Percentiles rank a stretch among this genome's conserved stretches.
phyloP scores from a whole-genome alignment of 2,888 invertebrate species.

The Adineta ricciae region DNA sequence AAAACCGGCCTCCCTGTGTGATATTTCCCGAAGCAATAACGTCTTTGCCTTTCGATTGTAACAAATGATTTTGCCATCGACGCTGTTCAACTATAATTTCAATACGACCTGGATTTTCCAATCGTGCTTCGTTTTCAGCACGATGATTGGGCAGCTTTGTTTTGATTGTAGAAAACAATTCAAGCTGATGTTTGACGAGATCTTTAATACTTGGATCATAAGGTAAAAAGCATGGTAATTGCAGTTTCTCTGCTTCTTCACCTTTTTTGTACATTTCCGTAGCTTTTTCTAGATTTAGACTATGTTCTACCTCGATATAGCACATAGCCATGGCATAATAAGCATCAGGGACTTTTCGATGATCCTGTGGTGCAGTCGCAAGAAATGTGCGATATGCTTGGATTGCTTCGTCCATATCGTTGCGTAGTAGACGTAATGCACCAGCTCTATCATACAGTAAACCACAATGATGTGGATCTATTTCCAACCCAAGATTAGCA shows the following conservation, averaged over 20 bases:
- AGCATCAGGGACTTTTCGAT: constrained; percentile 24
- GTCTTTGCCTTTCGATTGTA: background rate
- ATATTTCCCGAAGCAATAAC: background rate
- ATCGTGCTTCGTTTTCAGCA: background rate
- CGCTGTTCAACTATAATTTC: background rate
- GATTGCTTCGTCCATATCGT: background rate
- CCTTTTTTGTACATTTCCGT: background rate
- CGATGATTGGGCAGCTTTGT: too few relatives aligned
- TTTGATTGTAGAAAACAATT: too few relatives aligned
- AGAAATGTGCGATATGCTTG: constrained; percentile 11
- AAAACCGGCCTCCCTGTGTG: background rate
- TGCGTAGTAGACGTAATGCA: background rate
- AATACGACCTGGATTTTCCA: background rate
- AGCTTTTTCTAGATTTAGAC: too few relatives aligned
- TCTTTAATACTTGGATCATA: background rate
- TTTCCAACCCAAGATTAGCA: background rate
- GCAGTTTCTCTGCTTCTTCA: constrained; percentile 2
- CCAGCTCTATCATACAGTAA: constrained; percentile 1
- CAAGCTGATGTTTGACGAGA: background rate
- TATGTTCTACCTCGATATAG: too few relatives aligned
- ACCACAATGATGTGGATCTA: background rate
- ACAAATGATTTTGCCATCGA: background rate
- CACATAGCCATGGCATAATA: constrained; percentile 20
- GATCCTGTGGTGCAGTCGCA: background rate
- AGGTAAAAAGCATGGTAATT: constrained; percentile 22